phyloP scores from a whole-genome alignment of 37 sponge, comb jelly and placozoan genomes.

The Spongia lamella region DNA sequence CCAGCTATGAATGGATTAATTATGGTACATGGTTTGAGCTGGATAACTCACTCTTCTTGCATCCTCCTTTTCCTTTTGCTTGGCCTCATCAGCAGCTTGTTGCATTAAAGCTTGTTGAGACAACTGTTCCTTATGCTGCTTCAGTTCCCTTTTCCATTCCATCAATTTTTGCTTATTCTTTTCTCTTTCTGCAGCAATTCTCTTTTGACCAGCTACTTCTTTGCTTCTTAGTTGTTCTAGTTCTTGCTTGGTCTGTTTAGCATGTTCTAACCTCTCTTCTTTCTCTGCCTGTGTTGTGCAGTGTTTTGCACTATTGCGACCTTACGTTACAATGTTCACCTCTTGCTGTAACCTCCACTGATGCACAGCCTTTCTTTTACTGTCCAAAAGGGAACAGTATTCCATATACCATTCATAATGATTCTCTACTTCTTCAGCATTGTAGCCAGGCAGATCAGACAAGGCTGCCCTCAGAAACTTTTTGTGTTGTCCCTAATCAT shows the following conservation, averaged over 20 bases:
- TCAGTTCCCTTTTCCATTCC: conserved; percentile 9
- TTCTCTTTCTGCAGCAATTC: background rate
- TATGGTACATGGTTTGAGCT: background rate
- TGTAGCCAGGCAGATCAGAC: conserved; percentile 64
- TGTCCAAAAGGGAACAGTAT: conserved; percentile 66
- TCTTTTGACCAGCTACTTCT: too few species aligned
- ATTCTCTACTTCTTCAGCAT: conserved; percentile 43
- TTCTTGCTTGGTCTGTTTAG: background rate
- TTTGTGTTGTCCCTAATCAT: background rate
- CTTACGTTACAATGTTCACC: conserved; percentile 39
- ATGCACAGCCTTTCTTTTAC: conserved; percentile 75
- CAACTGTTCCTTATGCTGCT: background rate
- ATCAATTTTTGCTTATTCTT: conserved; percentile 1
- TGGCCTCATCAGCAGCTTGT: conserved; percentile 1
- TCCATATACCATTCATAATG: conserved; percentile 85
- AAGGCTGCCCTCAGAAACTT: conserved; percentile 50
- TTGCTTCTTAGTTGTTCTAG: background rate
- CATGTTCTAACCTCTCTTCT: background rate
- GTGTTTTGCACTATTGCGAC: background rate
- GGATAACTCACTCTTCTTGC: conserved; percentile 20
- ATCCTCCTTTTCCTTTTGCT: conserved; percentile 24
- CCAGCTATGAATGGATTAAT: conserved; percentile 6
- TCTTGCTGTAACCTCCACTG: conserved; percentile 68
- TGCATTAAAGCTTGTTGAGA: background rate
- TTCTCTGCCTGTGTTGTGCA: background rate